Evolutionary conservation across 1,140 invertebrate genomes (phyloP).

Genomic region (Calephelis nemesis): DNA sequence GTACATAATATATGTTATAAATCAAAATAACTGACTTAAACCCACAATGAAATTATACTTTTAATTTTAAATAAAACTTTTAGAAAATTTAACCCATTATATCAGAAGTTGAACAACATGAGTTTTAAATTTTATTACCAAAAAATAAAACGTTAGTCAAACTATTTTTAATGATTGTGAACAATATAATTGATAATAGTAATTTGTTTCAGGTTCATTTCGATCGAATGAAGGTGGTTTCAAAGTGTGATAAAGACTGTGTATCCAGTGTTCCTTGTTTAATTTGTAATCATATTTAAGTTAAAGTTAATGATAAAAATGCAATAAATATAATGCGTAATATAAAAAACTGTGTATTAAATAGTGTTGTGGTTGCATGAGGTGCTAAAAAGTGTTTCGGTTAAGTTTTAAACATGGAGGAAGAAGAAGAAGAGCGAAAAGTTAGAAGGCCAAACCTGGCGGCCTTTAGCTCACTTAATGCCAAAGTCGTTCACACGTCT

Average conservation of each 20-base stretch:
- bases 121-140: too few species aligned
- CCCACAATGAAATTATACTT: too few species aligned
- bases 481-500: slow-evolving; percentile 64
- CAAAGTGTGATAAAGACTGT: slow-evolving; percentile 76
- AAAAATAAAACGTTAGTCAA: too few species aligned
- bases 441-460: slow-evolving; percentile 56
- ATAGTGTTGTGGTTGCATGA: slow-evolving; percentile 48
- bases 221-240: slow-evolving; percentile 57
- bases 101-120: too few species aligned
- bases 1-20: neutral
- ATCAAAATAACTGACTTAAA: too few species aligned
- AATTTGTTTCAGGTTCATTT: slow-evolving; percentile 67
- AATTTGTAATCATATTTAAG: slow-evolving; percentile 52
- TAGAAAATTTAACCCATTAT: too few species aligned
- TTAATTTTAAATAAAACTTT: too few species aligned
- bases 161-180: too few species aligned
- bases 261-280: slow-evolving; percentile 67
- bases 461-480: slow-evolving; percentile 60
- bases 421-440: slow-evolving; percentile 79
- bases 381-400: slow-evolving; percentile 42
- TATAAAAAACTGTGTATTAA: slow-evolving; percentile 57
- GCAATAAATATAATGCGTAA: slow-evolving; percentile 58
- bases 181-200: slow-evolving; percentile 1
- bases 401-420: slow-evolving; percentile 75
- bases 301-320: slow-evolving; percentile 49